phyloP scores from a whole-genome alignment of 1,140 invertebrate genomes.

The Xylocopa sonorina region DNA sequence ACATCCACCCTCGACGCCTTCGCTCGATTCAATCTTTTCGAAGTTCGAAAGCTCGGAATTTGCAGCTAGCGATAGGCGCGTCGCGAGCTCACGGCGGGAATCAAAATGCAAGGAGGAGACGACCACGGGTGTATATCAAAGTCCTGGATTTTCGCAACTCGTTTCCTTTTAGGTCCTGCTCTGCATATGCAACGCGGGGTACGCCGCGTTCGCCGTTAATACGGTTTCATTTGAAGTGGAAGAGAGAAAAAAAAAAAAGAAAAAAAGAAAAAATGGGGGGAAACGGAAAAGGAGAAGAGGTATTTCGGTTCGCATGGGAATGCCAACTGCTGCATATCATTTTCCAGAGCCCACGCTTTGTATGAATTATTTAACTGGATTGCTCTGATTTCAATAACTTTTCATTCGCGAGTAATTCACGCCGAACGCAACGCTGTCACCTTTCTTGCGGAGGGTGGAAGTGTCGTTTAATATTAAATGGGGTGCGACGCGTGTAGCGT shows the following conservation, averaged over 20 bases:
- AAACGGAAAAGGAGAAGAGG: no score
- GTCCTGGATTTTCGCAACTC: slow-evolving; percentile 14
- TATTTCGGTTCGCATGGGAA: no score
- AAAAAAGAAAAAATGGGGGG: no score
- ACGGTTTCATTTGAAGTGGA: not conserved
- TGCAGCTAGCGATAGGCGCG: not conserved
- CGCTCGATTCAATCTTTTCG: slow-evolving; percentile 21
- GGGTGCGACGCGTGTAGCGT: no score
- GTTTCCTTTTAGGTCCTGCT: not conserved
- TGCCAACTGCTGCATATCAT: not conserved
- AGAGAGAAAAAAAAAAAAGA: no score
- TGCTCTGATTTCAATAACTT: no score
- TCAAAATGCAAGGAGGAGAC: slow-evolving; percentile 10
- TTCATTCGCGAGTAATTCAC: no score
- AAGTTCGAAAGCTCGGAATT: slow-evolving; percentile 17
- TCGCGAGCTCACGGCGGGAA: not conserved
- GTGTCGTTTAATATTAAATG: no score
- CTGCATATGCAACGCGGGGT: not conserved
- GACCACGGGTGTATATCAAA: not conserved
- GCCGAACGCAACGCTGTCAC: no score
- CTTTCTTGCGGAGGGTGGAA: no score
- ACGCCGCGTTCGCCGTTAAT: not conserved
- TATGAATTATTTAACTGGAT: not conserved
- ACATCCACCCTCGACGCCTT: not conserved
- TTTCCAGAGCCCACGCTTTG: not conserved